Base-by-base conservation (phyloP, 2,888 invertebrate genomes). In the Aphodius sticticus region DNA sequence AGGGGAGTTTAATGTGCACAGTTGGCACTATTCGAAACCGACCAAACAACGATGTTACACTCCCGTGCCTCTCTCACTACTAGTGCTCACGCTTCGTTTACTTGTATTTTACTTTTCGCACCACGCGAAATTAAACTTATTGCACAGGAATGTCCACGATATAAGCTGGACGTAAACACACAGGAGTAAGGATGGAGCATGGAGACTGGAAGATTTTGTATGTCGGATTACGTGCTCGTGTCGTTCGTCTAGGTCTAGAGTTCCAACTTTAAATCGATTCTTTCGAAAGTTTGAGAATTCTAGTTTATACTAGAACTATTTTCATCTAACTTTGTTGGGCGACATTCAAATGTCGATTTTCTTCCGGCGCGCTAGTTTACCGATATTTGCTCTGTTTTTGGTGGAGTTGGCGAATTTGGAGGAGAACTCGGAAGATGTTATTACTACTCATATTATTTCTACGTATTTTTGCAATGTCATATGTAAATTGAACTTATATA, bases 1-100 rank as follows among this genome's bases (percentile, higher is more conserved):
- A 35, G 76, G 77, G 78, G 82, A 80, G 69, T 80, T 80, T 83
- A 82, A 83, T 82, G 82, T 82, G 83, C 77, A 82, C 82, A 84
- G 82, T 84, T 84, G 81, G 81, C 81, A 83, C 81, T 81, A 81
- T 82, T 82, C 79, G 81, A 81, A 35, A 74, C 74, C 35, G n/a
- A 74, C 74, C 37, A 35, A 35, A 74, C 74, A 37, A 74, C 35
- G 36, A 37, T 35, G 74, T 53, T 53, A 53, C 53, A 53, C 3
- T 53, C 53, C 53, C 53, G 53, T 53, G 53, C 7, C 12, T 53
- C 53, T 53, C 53, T 53, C 7, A 53, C 53, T 53, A 53, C 53
- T 53, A 12, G 53, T 53, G 26, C 12, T 53, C 53, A 53, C 12
- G 53, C 53, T 53, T 9, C 53, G 53, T 53, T 53, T 53, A 53